Evolutionary conservation across 2,888 invertebrate genomes (phyloP), one percentile per base, ranked within the genome.

Genomic region (Apodemia duryi): DNA sequence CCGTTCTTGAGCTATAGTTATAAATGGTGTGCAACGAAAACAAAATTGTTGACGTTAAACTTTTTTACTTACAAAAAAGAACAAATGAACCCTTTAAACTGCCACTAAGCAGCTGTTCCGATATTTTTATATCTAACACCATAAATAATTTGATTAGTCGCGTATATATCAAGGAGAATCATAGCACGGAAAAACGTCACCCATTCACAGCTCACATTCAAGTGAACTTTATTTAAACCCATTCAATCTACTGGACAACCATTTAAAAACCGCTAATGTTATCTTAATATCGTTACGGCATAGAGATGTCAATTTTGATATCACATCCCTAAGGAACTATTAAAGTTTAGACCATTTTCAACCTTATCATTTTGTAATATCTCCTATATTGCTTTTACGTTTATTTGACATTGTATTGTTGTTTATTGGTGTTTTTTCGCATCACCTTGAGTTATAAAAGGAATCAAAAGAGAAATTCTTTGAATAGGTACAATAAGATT

Each of bases 71-170:
- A 66, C 32, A 5, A 46, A 46, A 21, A 10, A 28, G 11, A 63
- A 7, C 52, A 62, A 63, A 35, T 7, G 64, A 75, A 75, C 72
- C 75, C 75, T 71, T 75, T 74, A 68, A 69, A 65, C 60, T 60
- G 67, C 64, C 68, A 69, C 62, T 60, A 64, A 81, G 83, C 89
- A 90, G 89, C 83, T 89, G 90, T 81, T 74, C 73, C 70, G 61
- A 71, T 74, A 81, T 82, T 87, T 88, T 79, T 81, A 83, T 77
- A 82, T 89, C 88, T 87, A 84, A 88, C 87, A 77, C 91, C 91
- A 89, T 91, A 91, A 91, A 91, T 91, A 91, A 91, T 91, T 91
- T 88, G 90, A 91, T 91, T 91, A 91, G 91, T 87, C 83, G 76
- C 87, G 84, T 89, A 90, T 91, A 89, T 91, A 91, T 91, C 91